Evolutionary conservation across 2,797 vertebrate genomes (phyloP), one percentile per base, ranked within the genome.

Genomic region (Buceros bicornis): DNA sequence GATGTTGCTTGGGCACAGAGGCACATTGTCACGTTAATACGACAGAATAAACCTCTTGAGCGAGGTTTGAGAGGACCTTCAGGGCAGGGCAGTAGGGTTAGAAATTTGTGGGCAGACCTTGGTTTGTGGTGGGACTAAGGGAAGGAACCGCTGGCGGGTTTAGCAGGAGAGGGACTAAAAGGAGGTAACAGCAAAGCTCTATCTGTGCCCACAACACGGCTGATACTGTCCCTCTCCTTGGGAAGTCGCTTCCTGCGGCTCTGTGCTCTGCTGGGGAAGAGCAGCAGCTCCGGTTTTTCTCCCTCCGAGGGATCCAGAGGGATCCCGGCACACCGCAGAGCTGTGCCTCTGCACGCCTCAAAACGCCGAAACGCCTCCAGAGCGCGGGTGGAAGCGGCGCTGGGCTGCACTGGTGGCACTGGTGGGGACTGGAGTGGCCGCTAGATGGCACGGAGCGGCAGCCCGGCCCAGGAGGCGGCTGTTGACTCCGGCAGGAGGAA

Each of bases 401-500:
- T 5, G 58, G 7, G 12, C 40, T 28, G 15, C 14, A 16, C 48
- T 37, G 90, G 79, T 58, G 87, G 62, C 2, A n/a, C 73, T 37
- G 87, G 81, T 48, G 65, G 31, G 15, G 20, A 40, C 29, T 53
- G 15, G 20, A 40, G 26, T 53, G 94, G 89, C 94, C 96, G 4
- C 96, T 95, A 96, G 94, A 77, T 95, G 96, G 96, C 95, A 87
- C 60, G 89, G 86, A 22, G 42, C n/a, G n/a, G 82, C 47, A 6
- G 51, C 51, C 50, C 16, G 47, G 51, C 42, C 35, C 7, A 3
- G 67, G 50, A 45, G 62, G 71, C 11, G 8, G 42, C 12, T 94
- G 94, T 94, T 95, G 78, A 85, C 91, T 11, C 69, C 92, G 89
- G 94, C 94, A 96, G 71, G 82, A 95, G 96, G 97, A 97, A 97